Evolutionary conservation across 2,797 vertebrate genomes (phyloP), one percentile per base, ranked within the genome.

Genomic region (Argentina silus): DNA sequence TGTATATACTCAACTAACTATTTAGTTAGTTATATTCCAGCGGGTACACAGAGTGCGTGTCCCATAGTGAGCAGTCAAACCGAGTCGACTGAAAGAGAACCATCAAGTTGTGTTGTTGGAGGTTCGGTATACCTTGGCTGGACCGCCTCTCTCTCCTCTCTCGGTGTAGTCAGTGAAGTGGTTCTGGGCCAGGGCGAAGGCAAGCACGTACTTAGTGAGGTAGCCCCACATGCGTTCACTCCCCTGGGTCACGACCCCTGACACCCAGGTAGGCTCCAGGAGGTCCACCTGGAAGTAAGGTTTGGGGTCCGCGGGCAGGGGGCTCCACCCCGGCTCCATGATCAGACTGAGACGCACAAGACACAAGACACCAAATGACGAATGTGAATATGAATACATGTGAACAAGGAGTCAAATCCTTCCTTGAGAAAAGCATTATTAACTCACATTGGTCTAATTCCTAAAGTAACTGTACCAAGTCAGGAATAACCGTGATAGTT

Each of bases 201-300:
- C 88, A 53, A 96, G 81, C 0, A 76, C 90, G 81, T 95, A 96
- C 48, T 90, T 92, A 19, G 89, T 89, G 78, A 95, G 78, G 78
- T 90, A 94, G 64, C 94, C 95, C 81, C 84, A 89, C 71, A 90
- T 90, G 11, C 80, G 90, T 7, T 91, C 85, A 14, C 93, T 93
- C 15, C 94, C 95, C 81, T 96, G 95, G 0, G 87, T 94, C 82
- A 94, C 89, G 47, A 96, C 75, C 0, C 95, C 95, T 0, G 95
- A 94, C 21, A 96, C 79, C 91, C 95, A 95, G 4, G 81, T 92
- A 21, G 94, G 95, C 82, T 93, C 92, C 45, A 93, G 84, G 65
- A 96, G 91, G 77, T 96, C 95, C 81, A 96, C 94, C 79, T 96
- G 94, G 19, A 96, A 90, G 77, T 92, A 95, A 1, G 95, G 95